Evolutionary conservation across 2,113 vertebrate genomes (phyloP).

Genomic region (Plecotus auritus): DNA sequence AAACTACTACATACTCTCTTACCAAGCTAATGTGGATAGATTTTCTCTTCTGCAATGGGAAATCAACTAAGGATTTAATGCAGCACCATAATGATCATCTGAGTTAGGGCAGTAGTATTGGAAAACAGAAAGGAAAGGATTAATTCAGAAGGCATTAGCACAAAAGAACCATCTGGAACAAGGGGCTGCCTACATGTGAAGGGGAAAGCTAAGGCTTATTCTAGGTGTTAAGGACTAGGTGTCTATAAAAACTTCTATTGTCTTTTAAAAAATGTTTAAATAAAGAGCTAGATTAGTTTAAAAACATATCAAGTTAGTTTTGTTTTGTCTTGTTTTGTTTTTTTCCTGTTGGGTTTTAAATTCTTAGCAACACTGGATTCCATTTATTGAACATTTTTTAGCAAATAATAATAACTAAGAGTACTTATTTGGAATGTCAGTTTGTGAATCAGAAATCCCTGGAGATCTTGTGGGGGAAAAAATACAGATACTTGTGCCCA

Average conservation of each 20-base stretch:
- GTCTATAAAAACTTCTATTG: neutral
- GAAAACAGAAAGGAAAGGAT: conserved; percentile 38
- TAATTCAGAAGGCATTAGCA: conserved; percentile 32
- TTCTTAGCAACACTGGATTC: neutral
- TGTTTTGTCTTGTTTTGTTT: neutral
- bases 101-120: neutral
- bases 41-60: conserved; percentile 27
- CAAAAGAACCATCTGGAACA: neutral
- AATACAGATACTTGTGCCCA: neutral
- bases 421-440: neutral
- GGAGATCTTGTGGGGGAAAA: neutral
- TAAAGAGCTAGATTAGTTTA: neutral
- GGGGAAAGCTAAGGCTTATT: neutral
- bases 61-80: conserved; percentile 41
- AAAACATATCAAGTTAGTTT: neutral
- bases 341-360: neutral
- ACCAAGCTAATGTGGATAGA: neutral
- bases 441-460: neutral
- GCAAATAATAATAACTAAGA: neutral
- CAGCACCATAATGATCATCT: neutral
- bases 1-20: neutral
- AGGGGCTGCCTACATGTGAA: neutral
- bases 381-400: neutral
- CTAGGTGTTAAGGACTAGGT: neutral
- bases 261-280: neutral